Evolutionary conservation across 2,888 invertebrate species (phyloP), one percentile per base, ranked within the genome.

Genomic region (Priocnemis perturbator): DNA sequence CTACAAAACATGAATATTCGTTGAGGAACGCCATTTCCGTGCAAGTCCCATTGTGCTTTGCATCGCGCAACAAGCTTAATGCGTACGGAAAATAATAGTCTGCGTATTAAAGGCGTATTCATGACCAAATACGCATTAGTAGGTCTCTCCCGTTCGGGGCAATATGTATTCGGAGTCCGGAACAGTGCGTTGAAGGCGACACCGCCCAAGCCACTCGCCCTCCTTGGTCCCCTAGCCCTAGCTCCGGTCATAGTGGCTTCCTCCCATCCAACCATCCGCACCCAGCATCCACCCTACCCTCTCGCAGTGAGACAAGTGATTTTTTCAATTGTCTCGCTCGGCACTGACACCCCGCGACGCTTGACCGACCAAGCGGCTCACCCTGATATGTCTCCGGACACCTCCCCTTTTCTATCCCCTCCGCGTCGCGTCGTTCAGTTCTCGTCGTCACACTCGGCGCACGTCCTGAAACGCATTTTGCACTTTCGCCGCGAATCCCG

Each of bases 311-410:
- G 86, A 85, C 88, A 87, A 88, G 88, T 88, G 87, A 88, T 88
- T 88, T 86, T 86, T 85, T 84, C 86, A 84, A 88, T 88, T 87
- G 86, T 88, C 87, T 87, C 81, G 85, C 83, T 80, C 81, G 77
- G 56, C 64, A 77, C 64, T 77, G 70, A 74, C 73, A 69, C 74
- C 71, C 77, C 81, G 84, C 76, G 79, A 81, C 87, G 87, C 88
- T 81, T 89, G 88, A 83, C 78, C 76, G 79, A 50, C 85, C 89
- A 89, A 84, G 88, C 88, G 86, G 84, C 78, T 78, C 86, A 76
- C 86, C 87, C 84, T 70, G 82, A 77, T 71, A 67, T 37, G 52
- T n/a, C 26, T 64, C 58, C 15, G 21, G 15, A 47, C 58, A 30
- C 60, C 60, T 63, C 56, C 62, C 48, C 52, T 3, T 23, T 15